Base-by-base conservation (phyloP, 2,888 invertebrate species). In the Pachymerium ferrugineum region DNA sequence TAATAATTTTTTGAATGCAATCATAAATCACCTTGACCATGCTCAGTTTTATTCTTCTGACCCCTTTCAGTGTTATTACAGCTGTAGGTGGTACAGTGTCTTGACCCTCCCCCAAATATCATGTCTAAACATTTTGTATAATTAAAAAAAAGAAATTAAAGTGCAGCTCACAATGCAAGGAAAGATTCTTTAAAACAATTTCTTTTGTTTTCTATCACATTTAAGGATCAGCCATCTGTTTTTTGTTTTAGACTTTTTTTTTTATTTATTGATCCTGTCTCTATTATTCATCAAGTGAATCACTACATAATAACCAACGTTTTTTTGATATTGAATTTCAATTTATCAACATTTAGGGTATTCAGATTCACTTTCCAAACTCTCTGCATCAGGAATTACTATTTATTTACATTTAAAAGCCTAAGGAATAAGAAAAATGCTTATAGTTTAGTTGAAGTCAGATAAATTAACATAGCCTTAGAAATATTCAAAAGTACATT, bases 21-120 rank as follows among this genome's bases (percentile, higher is more conserved):
- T n/a, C 47, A 54, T 54, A 54, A 54, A 54, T 54, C 47, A 54
- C 47, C 47, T 54, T 54, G 47, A 54, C 47, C 47, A 54, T 22
- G 16, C 22, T 54, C 22, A 54, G 22, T 54, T 54, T 54, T 54
- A 54, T 54, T 54, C 47, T 54, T 54, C 19, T 54, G 47, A 54
- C 47, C 47, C 22, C 47, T 22, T 54, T 54, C 19, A n/a, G 47
- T 22, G 5, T 54, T 54, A 54, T 54, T 54, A 54, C 16, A 54
- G 47, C 47, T 22, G 22, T 54, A 22, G 47, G 47, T 22, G 47
- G 47, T 54, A 54, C n/a, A 19, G 22, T 22, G 19, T 54, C 47
- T 54, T 54, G 47, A 54, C 47, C 47, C n/a, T n/a, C n/a, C n/a
- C n/a, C n/a, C n/a, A n/a, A n/a, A n/a, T n/a, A n/a, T 54, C 22